Evolutionary conservation across 2,113 vertebrate genomes (phyloP).

Genomic region (Laterallus jamaicensis): DNA sequence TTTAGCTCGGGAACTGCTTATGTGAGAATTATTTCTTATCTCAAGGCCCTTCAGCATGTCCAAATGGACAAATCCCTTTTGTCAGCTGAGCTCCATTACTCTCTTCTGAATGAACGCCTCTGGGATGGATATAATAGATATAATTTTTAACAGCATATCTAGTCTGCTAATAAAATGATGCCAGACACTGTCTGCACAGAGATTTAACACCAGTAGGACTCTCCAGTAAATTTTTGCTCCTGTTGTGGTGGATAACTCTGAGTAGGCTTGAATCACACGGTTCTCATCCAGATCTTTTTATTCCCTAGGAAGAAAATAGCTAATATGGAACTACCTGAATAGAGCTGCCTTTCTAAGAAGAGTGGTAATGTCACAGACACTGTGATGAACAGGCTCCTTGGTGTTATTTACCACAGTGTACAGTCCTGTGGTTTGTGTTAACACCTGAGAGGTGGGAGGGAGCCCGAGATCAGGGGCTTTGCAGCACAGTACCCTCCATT

Average conservation of each 20-base stretch:
- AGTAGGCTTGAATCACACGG: background rate
- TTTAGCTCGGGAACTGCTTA: constrained; percentile 49
- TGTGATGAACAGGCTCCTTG: background rate
- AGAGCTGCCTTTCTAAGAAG: background rate
- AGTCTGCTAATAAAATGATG: constrained; percentile 48
- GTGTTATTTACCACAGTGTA: background rate
- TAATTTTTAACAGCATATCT: constrained; percentile 48
- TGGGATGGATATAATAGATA: constrained; percentile 51
- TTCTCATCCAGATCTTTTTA: background rate
- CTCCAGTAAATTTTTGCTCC: background rate
- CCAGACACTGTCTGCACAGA: background rate
- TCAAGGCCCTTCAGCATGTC: constrained; percentile 55
- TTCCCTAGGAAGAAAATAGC: background rate
- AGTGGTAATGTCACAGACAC: background rate
- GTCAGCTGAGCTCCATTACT: constrained; percentile 67
- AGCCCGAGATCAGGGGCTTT: background rate
- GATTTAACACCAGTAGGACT: constrained; percentile 30
- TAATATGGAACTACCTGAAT: background rate
- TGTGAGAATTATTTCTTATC: constrained; percentile 55
- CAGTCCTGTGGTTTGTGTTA: background rate
- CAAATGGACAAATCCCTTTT: constrained; percentile 66
- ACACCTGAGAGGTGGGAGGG: background rate
- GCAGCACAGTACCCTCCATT: background rate
- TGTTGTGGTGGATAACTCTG: background rate
- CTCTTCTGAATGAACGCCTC: constrained; percentile 43